phyloP scores from a whole-genome alignment of 2,113 vertebrate species.

The Bufo gargarizans region DNA sequence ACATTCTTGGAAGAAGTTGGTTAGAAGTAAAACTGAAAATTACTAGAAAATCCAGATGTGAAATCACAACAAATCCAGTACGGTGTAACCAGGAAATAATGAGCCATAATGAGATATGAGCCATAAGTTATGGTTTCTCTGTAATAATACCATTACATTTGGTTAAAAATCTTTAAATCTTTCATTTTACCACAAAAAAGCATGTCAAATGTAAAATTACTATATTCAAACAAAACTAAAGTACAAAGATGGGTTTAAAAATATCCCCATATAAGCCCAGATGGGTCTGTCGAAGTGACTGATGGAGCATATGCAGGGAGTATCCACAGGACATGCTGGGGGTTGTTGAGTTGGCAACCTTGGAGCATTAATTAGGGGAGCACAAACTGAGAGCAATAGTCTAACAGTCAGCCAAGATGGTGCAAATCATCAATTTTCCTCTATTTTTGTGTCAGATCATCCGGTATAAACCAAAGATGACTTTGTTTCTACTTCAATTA shows the following conservation, averaged over 20 bases:
- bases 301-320: conserved; percentile 27
- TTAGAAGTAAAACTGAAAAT: background rate
- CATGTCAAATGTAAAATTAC: background rate
- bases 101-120: background rate
- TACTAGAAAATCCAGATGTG: background rate
- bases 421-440: conserved; percentile 35
- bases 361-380: conserved; percentile 46
- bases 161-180: background rate
- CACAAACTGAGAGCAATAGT: conserved; percentile 44
- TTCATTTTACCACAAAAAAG: background rate
- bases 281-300: conserved; percentile 49
- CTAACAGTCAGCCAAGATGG: conserved; percentile 33
- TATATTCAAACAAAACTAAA: background rate
- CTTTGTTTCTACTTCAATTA: conserved; percentile 24
- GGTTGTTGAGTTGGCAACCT: conserved; percentile 48
- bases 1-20: background rate
- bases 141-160: background rate
- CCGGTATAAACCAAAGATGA: conserved; percentile 5
- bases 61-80: background rate
- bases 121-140: background rate
- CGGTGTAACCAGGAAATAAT: background rate
- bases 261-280: conserved; percentile 20
- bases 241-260: conserved; percentile 11
- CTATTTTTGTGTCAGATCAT: conserved; percentile 34
- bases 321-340: conserved; percentile 43